Conservation (phyloP, 2,797 vertebrate genomes). For the Urophycis tenuis region DNA sequence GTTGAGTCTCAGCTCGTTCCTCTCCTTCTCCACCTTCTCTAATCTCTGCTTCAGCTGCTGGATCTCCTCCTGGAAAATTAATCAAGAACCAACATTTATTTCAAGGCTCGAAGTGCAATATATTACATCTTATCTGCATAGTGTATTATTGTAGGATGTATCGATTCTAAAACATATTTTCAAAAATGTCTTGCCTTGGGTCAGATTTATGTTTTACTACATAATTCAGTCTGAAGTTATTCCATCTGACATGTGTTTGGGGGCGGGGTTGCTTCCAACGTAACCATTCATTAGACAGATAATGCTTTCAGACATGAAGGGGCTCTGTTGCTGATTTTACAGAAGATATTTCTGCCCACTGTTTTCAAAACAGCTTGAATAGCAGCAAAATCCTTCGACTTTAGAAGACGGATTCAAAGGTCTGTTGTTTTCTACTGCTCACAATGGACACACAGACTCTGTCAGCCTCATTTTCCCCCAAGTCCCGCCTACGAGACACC, state of each 20-base stretch:
- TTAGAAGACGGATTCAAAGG: neutral
- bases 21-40: constrained; percentile 93
- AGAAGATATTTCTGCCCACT: no score
- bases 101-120: neutral
- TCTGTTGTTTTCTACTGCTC: neutral
- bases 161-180: no score
- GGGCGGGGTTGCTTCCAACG: neutral
- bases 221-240: neutral
- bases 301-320: neutral
- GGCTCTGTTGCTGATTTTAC: neutral
- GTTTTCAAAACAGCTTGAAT: neutral
- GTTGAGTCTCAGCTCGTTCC: constrained; percentile 89
- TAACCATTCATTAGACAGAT: neutral
- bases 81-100: neutral
- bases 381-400: neutral
- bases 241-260: neutral
- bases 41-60: constrained; percentile 86
- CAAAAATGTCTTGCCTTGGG: no score
- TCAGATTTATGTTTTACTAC: no score
- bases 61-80: constrained; percentile 85
- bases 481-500: neutral
- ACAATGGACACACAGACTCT: neutral
- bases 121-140: neutral
- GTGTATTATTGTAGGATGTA: neutral
- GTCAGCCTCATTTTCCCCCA: neutral